Percentiles rank a stretch among this genome's conserved stretches.
phyloP scores from a whole-genome alignment of 2,797 vertebrate species.

The Rachycentron canadum region DNA sequence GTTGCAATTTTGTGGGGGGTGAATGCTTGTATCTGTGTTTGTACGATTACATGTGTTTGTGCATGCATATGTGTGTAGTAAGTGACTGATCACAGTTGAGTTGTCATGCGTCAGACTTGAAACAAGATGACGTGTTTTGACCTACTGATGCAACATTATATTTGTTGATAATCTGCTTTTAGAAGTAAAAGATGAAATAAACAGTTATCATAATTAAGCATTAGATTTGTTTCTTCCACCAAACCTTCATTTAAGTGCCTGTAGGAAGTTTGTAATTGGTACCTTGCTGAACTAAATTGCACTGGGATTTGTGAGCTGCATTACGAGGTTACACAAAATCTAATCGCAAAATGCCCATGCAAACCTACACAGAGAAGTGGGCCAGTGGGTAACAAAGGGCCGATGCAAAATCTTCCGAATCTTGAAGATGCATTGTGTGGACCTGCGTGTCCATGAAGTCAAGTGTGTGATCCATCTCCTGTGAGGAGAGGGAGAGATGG shows the following conservation, averaged over 20 bases:
- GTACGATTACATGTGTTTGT: conserved; percentile 17
- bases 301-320: background rate
- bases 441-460: background rate
- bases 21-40: conserved; percentile 52
- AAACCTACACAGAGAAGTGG: background rate
- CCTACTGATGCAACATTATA: conserved; percentile 10
- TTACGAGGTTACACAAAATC: background rate
- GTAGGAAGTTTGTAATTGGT: background rate
- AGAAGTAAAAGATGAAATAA: too few relatives aligned
- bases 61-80: conserved; percentile 1
- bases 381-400: background rate
- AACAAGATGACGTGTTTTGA: conserved; percentile 23
- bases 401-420: background rate
- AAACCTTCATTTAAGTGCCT: background rate
- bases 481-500: too few relatives aligned
- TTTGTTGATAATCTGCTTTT: conserved; percentile 15
- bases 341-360: background rate
- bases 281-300: background rate
- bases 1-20: conserved; percentile 43
- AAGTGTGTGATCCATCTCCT: too few relatives aligned
- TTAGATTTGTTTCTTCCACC: background rate
- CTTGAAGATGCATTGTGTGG: background rate
- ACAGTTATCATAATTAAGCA: background rate
- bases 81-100: conserved; percentile 11
- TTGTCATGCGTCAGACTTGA: conserved; percentile 5